Percentiles rank a stretch among this genome's conserved stretches.
Evolutionary conservation across 2,797 vertebrate genomes (phyloP).

Genomic region (Ambastaia sidthimunki): DNA sequence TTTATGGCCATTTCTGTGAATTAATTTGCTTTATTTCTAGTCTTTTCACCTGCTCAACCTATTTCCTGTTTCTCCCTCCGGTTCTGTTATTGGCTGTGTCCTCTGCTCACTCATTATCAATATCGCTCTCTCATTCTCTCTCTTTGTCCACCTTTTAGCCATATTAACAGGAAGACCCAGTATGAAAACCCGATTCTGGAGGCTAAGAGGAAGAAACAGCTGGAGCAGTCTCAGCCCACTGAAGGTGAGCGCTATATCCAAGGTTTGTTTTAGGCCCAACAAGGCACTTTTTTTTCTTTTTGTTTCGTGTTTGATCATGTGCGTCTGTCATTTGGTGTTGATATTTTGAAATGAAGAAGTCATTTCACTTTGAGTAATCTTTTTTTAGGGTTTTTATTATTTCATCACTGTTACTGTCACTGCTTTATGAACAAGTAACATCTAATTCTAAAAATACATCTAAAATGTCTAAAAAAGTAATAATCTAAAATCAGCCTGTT

Average conservation of each 20-base stretch:
- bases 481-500: no score
- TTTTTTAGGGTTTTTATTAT: not conserved
- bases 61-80: constrained; percentile 15
- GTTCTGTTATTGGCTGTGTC: constrained; percentile 28
- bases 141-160: constrained; percentile 75
- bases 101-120: constrained; percentile 11
- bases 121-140: constrained; percentile 12
- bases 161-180: constrained; percentile 99
- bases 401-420: not conserved
- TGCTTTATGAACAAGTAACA: no score
- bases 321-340: constrained; percentile 15
- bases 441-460: no score
- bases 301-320: constrained; percentile 43
- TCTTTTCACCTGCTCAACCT: constrained; percentile 18
- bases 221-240: constrained; percentile 88
- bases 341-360: not conserved
- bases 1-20: constrained; percentile 29
- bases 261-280: constrained; percentile 74
- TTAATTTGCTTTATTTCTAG: constrained; percentile 44
- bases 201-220: constrained; percentile 95
- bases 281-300: constrained; percentile 72
- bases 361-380: constrained; percentile 9
- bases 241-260: constrained; percentile 82
- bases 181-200: constrained; percentile 97
- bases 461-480: no score